Conservation (phyloP, 92 coral and sea anemone genomes). For the Phenganax subtilis region DNA sequence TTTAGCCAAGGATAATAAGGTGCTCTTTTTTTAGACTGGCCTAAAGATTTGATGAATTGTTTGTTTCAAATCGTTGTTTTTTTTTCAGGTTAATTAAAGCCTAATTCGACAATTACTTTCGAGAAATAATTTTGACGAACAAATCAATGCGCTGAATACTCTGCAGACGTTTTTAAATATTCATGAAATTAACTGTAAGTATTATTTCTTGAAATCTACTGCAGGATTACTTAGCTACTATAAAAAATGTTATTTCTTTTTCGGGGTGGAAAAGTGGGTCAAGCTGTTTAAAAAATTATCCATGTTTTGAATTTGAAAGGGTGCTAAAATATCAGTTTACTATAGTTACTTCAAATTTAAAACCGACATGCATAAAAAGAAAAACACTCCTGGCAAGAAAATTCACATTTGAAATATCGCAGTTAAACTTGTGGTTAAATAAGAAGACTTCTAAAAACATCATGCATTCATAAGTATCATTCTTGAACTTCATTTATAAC, state of each 20-base stretch:
- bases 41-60: background rate
- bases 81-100: conserved; percentile 70
- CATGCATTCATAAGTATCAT: too few relatives aligned
- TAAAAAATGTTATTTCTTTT: background rate
- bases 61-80: background rate
- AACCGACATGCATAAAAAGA: too few relatives aligned
- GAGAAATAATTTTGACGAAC: conserved; percentile 64
- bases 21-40: conserved; percentile 1
- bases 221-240: too few relatives aligned
- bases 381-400: too few relatives aligned
- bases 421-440: too few relatives aligned
- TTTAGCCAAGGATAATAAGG: conserved; percentile 82
- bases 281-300: conserved; percentile 81
- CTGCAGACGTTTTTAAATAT: conserved; percentile 75
- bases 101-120: conserved; percentile 72
- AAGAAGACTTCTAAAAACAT: too few relatives aligned
- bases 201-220: background rate
- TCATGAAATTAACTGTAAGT: conserved; percentile 93
- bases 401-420: too few relatives aligned
- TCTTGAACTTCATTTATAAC: too few relatives aligned
- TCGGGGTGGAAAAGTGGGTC: conserved; percentile 97
- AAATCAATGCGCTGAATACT: conserved; percentile 52
- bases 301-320: conserved; percentile 56
- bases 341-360: too few relatives aligned
- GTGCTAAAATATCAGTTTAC: conserved; percentile 30